Evolutionary conservation across 1,140 invertebrate genomes (phyloP), one percentile per base, ranked within the genome.

Genomic region (Vollenhovia emeryi): DNA sequence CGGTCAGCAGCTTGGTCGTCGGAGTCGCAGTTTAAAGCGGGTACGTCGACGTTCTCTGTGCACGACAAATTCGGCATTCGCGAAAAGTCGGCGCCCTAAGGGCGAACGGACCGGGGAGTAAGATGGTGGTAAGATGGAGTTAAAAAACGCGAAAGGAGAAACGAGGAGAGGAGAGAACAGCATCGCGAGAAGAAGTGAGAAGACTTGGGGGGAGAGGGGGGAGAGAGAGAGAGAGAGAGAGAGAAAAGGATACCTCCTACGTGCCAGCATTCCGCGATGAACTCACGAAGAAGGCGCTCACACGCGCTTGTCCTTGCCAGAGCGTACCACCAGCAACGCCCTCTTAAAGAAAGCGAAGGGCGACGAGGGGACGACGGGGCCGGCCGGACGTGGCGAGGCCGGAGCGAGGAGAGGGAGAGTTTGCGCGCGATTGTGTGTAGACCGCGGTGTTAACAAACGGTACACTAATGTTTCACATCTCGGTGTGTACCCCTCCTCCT

Each of bases 391-490:
- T 21, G 55, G 75, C 18, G 55, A n/a, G n/a, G n/a, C n/a, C n/a
- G n/a, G n/a, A 57, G 60, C 64, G 80, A 33, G 62, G 62, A 84
- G 60, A 50, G 57, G 71, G 52, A 73, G 84, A 86, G 80, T 87
- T 82, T 80, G 85, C 86, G 89, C 86, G 86, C 87, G 91, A 89
- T 90, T 89, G 87, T 94, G 92, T 94, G 93, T 94, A 94, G 91
- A 93, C 92, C 89, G 93, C 91, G 93, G 93, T 94, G 94, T 94
- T 94, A 94, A 94, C 94, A 94, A 94, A 94, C 94, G 93, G 93
- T 94, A 94, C 94, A 94, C 93, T 94, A 94, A 94, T 94, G 93
- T 94, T 94, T 94, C 94, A 94, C 93, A 94, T 94, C 94, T 94
- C 92, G 91, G 93, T 93, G 91, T 94, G 92, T 89, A 75, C 45